A percentile compares a stretch with the other conserved stretches of the same genome.
phyloP scores from a whole-genome alignment of 2,113 vertebrate genomes.

The Gnathonemus echidnorhynchus region DNA sequence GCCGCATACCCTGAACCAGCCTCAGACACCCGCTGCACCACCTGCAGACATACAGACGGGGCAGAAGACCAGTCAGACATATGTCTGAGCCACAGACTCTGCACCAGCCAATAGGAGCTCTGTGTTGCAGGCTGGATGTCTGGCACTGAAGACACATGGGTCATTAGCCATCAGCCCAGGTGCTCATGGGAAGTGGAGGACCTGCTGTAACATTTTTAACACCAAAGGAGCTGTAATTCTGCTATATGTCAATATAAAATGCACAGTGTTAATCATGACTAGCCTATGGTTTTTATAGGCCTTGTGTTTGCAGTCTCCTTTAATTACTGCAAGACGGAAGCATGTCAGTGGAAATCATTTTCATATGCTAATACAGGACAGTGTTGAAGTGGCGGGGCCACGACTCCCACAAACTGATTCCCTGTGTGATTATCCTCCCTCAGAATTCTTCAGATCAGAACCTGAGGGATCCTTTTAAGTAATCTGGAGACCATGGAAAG shows the following conservation, averaged over 20 bases:
- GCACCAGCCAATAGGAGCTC: background rate
- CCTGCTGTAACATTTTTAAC: background rate
- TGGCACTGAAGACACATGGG: background rate
- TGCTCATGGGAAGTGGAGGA: background rate
- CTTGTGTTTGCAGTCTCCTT: background rate
- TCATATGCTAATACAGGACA: background rate
- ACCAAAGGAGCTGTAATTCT: background rate
- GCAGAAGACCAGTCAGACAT: background rate
- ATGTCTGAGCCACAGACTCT: background rate
- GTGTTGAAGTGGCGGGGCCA: background rate
- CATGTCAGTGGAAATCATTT: background rate
- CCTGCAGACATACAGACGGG: background rate
- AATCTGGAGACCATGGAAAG: background rate
- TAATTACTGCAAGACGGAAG: background rate
- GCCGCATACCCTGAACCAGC: background rate
- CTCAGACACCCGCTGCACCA: background rate
- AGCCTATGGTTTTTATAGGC: background rate
- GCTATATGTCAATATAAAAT: slow-evolving; percentile 10
- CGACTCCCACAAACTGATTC: background rate
- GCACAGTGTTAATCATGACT: background rate
- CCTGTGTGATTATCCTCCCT: background rate
- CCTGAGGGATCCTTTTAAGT: background rate
- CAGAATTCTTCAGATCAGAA: background rate
- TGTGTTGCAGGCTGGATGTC: background rate
- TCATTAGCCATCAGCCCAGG: background rate